Evolutionary conservation across 1,140 invertebrate species (phyloP).

Genomic region (Aphelinus atriplicis): DNA sequence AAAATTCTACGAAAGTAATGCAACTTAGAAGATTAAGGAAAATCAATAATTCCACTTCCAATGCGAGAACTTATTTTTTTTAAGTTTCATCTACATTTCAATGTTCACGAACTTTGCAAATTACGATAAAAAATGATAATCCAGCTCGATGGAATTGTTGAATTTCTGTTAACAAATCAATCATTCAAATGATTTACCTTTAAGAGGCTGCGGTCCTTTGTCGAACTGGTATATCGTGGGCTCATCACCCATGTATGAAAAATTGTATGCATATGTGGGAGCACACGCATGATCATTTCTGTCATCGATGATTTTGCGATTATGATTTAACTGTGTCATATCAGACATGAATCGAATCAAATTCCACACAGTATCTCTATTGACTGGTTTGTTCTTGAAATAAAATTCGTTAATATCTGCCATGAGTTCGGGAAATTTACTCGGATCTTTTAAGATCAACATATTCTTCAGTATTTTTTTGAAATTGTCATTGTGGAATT

Average conservation of each 20-base stretch:
- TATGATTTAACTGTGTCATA: not conserved
- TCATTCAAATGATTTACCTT: not conserved
- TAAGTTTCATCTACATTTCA: too few relatives aligned
- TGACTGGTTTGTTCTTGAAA: conserved; percentile 27
- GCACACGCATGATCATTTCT: conserved; percentile 15
- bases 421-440: conserved; percentile 13
- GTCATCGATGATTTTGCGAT: conserved; percentile 12
- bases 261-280: conserved; percentile 33
- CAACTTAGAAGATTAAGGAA: too few relatives aligned
- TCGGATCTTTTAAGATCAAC: not conserved
- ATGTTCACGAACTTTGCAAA: too few relatives aligned
- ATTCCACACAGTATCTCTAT: conserved; percentile 12
- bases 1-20: too few relatives aligned
- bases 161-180: too few relatives aligned
- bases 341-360: conserved; percentile 25
- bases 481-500: conserved; percentile 20
- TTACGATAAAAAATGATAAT: too few relatives aligned
- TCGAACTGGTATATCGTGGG: conserved; percentile 18
- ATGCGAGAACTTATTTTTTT: too few relatives aligned
- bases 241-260: conserved; percentile 33
- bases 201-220: not conserved
- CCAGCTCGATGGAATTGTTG: too few relatives aligned
- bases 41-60: too few relatives aligned
- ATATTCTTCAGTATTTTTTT: conserved; percentile 5
- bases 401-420: conserved; percentile 21